Evolutionary conservation across 2,113 vertebrate species (phyloP).

Genomic region (Stigmatopora argus): DNA sequence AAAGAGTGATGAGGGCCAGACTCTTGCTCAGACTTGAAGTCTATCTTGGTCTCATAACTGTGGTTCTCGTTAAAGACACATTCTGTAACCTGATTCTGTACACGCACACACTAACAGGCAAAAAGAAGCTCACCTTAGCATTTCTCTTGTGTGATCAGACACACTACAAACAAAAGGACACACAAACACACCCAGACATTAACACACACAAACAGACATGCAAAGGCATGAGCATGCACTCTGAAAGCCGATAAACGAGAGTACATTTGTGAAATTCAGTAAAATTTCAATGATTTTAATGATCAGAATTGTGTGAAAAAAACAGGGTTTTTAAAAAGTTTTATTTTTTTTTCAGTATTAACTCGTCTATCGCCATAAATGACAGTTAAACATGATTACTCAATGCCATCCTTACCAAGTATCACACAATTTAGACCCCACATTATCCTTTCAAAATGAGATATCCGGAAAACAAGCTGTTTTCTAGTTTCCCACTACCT

Average conservation of each 20-base stretch:
- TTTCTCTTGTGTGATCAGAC: neutral
- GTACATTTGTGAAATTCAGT: too few relatives aligned
- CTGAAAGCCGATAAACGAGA: neutral
- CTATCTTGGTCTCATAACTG: slow-evolving; percentile 62
- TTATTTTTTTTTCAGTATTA: too few relatives aligned
- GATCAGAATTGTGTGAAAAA: too few relatives aligned
- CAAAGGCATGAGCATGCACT: neutral
- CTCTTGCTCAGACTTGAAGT: slow-evolving; percentile 71
- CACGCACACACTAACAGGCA: slow-evolving; percentile 20
- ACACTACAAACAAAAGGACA: neutral
- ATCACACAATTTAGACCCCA: neutral
- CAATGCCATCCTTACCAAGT: too few relatives aligned
- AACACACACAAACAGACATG: neutral
- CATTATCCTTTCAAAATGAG: neutral
- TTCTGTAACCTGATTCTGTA: slow-evolving; percentile 69
- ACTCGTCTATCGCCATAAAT: too few relatives aligned
- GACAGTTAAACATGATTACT: too few relatives aligned
- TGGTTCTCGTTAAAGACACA: slow-evolving; percentile 71
- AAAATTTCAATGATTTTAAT: too few relatives aligned
- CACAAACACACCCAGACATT: neutral
- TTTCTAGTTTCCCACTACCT: neutral
- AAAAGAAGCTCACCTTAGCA: neutral
- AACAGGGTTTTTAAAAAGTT: too few relatives aligned
- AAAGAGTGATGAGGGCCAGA: slow-evolving; percentile 45
- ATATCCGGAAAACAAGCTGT: neutral